phyloP scores from a whole-genome alignment of 1,140 invertebrate species.

The Drosophila auraria region DNA sequence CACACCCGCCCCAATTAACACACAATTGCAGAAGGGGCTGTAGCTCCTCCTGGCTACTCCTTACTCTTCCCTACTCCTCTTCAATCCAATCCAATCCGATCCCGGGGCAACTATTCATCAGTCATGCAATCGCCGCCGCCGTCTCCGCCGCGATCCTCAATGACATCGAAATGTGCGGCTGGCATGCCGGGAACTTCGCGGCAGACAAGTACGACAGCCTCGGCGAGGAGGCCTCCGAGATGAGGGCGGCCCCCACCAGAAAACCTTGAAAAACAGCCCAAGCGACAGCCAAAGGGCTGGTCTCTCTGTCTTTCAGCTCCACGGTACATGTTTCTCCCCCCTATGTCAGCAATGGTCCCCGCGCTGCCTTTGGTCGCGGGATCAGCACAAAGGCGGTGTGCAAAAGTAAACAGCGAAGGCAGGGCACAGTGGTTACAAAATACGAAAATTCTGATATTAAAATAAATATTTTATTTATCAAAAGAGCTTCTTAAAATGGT shows the following conservation, averaged over 20 bases:
- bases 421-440: slow-evolving; percentile 24
- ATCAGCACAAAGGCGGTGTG: slow-evolving; percentile 75
- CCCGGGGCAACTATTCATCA: slow-evolving; percentile 52
- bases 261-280: slow-evolving; percentile 55
- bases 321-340: background rate
- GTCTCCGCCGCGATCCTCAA: slow-evolving; percentile 66
- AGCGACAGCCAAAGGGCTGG: slow-evolving; percentile 54
- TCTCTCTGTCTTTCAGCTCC: slow-evolving; percentile 11
- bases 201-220: slow-evolving; percentile 18
- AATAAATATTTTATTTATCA: background rate
- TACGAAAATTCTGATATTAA: background rate
- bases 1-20: slow-evolving; percentile 61
- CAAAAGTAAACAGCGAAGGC: slow-evolving; percentile 71
- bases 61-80: background rate
- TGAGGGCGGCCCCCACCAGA: slow-evolving; percentile 48
- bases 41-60: background rate
- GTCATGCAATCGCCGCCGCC: slow-evolving; percentile 59
- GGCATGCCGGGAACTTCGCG: slow-evolving; percentile 65
- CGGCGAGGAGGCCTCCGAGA: slow-evolving; percentile 9
- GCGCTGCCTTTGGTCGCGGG: slow-evolving; percentile 51
- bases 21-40: slow-evolving; percentile 35
- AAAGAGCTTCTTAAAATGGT: too few species aligned
- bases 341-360: slow-evolving; percentile 1
- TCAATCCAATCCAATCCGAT: slow-evolving; percentile 11
- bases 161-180: slow-evolving; percentile 80